These are phyloP conservation scores for Mamestra configurata DNA, from an alignment of 1,140 invertebrate species.

Conservation along the genomic window DNA sequence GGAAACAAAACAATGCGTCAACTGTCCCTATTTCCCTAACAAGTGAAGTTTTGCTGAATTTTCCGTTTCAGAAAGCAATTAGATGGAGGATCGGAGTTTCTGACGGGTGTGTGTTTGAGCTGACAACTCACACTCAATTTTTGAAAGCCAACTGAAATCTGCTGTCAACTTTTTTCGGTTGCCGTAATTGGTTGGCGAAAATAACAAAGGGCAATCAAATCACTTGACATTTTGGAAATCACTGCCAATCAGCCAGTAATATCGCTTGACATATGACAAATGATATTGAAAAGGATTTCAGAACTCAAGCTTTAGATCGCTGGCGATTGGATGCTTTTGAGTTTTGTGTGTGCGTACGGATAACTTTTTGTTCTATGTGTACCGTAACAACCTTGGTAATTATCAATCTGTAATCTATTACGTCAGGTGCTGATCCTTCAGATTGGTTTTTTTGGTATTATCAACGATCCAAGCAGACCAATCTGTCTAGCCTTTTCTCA, in stretches of 20 bases:
- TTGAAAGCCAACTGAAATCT: neutral
- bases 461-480: too few species aligned
- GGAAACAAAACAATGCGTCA: slow-evolving; percentile 28
- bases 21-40: slow-evolving; percentile 39
- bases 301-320: too few species aligned
- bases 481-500: too few species aligned
- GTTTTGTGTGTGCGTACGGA: neutral
- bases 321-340: neutral
- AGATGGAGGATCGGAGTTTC: neutral
- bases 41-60: slow-evolving; percentile 40
- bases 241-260: neutral
- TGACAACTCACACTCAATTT: neutral
- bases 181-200: neutral
- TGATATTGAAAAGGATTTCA: neutral
- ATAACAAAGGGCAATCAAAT: neutral
- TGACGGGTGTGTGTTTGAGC: neutral
- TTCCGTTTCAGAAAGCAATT: slow-evolving; percentile 31
- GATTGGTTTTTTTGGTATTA: too few species aligned
- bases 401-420: too few species aligned
- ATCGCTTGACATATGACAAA: neutral
- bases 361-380: too few species aligned
- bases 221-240: neutral
- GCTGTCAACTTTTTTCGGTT: neutral
- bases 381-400: too few species aligned
- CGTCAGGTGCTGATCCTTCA: too few species aligned